Evolutionary conservation across 1,140 invertebrate genomes (phyloP).

Genomic region (Melanaphis sacchari): DNA sequence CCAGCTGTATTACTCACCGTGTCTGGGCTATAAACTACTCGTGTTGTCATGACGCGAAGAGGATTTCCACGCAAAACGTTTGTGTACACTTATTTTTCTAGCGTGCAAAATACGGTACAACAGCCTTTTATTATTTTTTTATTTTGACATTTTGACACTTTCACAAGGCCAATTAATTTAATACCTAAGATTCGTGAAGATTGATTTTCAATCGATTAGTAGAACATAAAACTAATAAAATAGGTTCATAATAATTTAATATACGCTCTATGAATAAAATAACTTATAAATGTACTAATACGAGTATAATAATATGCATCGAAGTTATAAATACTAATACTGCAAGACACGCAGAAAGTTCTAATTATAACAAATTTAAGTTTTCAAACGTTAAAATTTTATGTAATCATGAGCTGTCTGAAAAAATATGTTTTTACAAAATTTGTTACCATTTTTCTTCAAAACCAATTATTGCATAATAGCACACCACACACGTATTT

Average conservation of each 20-base stretch:
- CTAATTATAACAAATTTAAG: not conserved
- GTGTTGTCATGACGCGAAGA: not conserved
- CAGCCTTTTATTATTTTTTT: not conserved
- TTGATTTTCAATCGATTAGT: not conserved
- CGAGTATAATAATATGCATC: too few species aligned
- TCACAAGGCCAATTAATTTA: not conserved
- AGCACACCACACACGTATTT: too few species aligned
- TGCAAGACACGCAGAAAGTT: not conserved
- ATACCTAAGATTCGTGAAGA: not conserved
- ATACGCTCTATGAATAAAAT: too few species aligned
- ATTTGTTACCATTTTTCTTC: not conserved
- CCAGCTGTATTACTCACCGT: not conserved
- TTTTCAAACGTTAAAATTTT: not conserved
- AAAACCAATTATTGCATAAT: too few species aligned
- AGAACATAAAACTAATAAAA: not conserved
- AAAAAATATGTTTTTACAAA: not conserved
- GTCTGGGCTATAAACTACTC: constrained; percentile 13
- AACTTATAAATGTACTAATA: not conserved
- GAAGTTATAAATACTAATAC: too few species aligned
- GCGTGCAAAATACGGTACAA: not conserved
- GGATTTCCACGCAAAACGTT: not conserved
- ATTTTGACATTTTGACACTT: not conserved
- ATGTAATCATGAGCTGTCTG: not conserved
- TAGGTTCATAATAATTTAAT: not conserved
- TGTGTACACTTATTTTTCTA: constrained; percentile 5